A percentile compares a stretch with the other conserved stretches of the same genome.
Evolutionary conservation across 2,888 invertebrate genomes (phyloP).

Genomic region (Sepioteuthis lessoniana): DNA sequence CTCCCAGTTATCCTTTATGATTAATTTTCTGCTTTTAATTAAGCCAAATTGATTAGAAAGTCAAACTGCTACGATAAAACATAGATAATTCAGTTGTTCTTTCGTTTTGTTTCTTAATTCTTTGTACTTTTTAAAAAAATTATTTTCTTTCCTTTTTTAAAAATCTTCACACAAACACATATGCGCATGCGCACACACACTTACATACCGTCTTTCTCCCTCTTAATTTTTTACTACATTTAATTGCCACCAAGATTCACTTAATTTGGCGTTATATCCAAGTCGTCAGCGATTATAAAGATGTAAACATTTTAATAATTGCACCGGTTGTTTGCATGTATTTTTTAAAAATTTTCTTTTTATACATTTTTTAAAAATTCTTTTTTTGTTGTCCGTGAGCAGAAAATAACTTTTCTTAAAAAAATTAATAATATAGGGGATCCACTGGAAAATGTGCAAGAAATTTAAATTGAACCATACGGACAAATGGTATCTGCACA

Average conservation of each 20-base stretch:
- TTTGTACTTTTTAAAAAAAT: not conserved
- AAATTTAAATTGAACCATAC: too few species aligned
- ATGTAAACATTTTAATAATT: constrained; percentile 16
- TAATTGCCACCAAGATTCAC: not conserved
- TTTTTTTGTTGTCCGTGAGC: not conserved
- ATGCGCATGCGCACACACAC: too few species aligned
- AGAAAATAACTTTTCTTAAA: not conserved
- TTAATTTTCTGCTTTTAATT: constrained; percentile 33
- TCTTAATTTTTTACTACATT: not conserved
- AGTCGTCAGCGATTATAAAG: constrained; percentile 33
- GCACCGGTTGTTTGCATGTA: not conserved
- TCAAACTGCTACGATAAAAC: constrained; percentile 21
- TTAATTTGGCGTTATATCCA: constrained; percentile 33
- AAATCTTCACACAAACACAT: too few species aligned
- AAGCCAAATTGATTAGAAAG: constrained; percentile 8
- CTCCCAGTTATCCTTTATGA: constrained; percentile 21
- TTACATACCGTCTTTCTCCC: too few species aligned
- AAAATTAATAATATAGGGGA: too few species aligned
- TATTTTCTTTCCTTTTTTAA: too few species aligned
- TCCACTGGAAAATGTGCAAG: too few species aligned
- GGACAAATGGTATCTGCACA: too few species aligned
- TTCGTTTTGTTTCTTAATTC: not conserved
- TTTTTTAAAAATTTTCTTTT: not conserved
- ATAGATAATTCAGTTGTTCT: not conserved
- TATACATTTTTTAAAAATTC: rapidly evolving